Percentiles rank a stretch among this genome's conserved stretches.
Evolutionary conservation across 1,140 invertebrate species (phyloP).

Genomic region (Lepidurus packardi): DNA sequence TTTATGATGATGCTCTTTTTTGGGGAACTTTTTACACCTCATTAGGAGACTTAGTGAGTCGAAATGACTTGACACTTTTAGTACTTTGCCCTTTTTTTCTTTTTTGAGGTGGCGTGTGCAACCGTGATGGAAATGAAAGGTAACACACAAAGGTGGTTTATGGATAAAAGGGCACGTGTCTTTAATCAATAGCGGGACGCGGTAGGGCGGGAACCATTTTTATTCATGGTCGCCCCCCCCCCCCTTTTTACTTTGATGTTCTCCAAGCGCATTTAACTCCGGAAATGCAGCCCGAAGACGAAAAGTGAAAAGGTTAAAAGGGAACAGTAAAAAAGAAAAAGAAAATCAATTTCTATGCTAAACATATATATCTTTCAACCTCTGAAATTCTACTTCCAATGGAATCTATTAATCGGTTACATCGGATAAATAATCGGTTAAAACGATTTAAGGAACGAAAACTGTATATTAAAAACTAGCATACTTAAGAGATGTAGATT

Average conservation of each 20-base stretch:
- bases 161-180: constrained; percentile 21
- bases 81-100: not conserved
- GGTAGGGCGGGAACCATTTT: constrained; percentile 17
- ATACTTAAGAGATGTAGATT: too few species aligned
- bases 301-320: constrained; percentile 22
- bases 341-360: not conserved
- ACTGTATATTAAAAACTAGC: too few species aligned
- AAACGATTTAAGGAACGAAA: too few species aligned
- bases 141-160: constrained; percentile 22
- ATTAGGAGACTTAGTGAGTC: not conserved
- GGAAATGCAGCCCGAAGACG: constrained; percentile 11
- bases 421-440: too few species aligned
- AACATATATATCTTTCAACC: not conserved
- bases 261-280: constrained; percentile 18
- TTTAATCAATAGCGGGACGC: constrained; percentile 21
- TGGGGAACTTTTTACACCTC: not conserved
- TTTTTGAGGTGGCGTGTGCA: not conserved
- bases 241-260: constrained; percentile 9
- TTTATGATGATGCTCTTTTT: not conserved
- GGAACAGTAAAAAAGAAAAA: not conserved
- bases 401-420: too few species aligned
- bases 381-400: not conserved
- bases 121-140: constrained; percentile 8
- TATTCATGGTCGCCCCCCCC: constrained; percentile 1
- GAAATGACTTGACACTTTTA: constrained; percentile 8